phyloP scores from a whole-genome alignment of 2,888 invertebrate genomes.

The Agonum fuliginosum region DNA sequence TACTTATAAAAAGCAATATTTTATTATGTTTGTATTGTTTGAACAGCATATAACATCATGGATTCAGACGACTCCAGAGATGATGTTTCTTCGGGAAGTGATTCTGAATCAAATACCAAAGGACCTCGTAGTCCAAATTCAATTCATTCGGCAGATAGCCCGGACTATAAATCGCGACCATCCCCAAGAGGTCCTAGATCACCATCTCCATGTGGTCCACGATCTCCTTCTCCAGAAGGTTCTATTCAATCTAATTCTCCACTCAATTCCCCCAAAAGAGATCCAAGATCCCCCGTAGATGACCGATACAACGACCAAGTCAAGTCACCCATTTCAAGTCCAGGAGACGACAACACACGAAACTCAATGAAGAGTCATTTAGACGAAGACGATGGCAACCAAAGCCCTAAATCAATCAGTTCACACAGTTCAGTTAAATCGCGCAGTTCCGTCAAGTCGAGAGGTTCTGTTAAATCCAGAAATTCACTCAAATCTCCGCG shows the following conservation, averaged over 20 bases:
- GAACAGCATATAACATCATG: constrained; percentile 69
- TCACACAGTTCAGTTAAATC: constrained; percentile 53
- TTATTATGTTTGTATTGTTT: constrained; percentile 63
- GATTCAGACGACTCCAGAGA: constrained; percentile 79
- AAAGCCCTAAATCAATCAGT: constrained; percentile 51
- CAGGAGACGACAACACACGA: constrained; percentile 40
- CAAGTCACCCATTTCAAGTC: constrained; percentile 54
- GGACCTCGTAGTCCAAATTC: constrained; percentile 62
- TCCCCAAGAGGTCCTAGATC: constrained; percentile 59
- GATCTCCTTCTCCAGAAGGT: constrained; percentile 61
- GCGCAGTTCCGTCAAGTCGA: constrained; percentile 39
- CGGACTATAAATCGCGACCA: constrained; percentile 53
- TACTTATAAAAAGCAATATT: constrained; percentile 8
- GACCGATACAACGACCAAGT: constrained; percentile 26
- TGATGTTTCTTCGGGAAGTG: constrained; percentile 72
- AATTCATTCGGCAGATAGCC: constrained; percentile 51
- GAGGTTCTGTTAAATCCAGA: constrained; percentile 36
- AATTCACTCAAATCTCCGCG: constrained; percentile 43
- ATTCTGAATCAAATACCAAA: constrained; percentile 67
- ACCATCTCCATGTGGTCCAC: constrained; percentile 64
- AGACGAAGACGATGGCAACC: constrained; percentile 44
- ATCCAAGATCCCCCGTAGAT: constrained; percentile 44
- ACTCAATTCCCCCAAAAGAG: constrained; percentile 42
- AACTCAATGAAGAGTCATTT: constrained; percentile 42
- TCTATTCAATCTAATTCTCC: constrained; percentile 61